Conservation (phyloP, 2,797 vertebrate species). For the Pelodytes ibericus region DNA sequence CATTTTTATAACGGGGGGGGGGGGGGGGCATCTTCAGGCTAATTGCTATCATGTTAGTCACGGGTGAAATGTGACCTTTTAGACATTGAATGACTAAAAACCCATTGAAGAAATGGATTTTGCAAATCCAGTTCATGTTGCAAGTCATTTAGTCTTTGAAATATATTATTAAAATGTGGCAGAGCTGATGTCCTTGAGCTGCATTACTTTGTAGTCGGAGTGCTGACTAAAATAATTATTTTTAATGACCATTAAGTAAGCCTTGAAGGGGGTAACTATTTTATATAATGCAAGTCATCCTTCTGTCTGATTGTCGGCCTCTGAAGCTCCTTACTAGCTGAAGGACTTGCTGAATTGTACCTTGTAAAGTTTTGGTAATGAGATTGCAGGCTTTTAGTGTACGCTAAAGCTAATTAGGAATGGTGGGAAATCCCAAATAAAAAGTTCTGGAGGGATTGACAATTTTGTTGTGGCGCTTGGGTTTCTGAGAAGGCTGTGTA, state of each 20-base stretch:
- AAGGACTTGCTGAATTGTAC: constrained; percentile 13
- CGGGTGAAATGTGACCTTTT: too few species aligned
- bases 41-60: too few species aligned
- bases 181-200: neutral
- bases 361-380: constrained; percentile 43
- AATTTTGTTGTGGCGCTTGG: constrained; percentile 1
- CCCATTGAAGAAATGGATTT: too few species aligned
- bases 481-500: constrained; percentile 22
- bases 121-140: too few species aligned
- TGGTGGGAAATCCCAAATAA: constrained; percentile 41
- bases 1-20: too few species aligned
- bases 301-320: constrained; percentile 15
- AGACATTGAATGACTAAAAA: too few species aligned
- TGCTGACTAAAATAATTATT: constrained; percentile 13
- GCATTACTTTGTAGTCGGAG: neutral
- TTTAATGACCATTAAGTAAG: constrained; percentile 17
- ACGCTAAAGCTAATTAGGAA: constrained; percentile 39
- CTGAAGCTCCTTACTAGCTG: constrained; percentile 9
- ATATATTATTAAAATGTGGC: neutral
- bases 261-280: neutral
- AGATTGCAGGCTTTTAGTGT: constrained; percentile 49
- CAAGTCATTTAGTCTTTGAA: neutral
- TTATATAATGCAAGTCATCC: constrained; percentile 40
- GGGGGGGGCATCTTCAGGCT: too few species aligned
- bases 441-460: constrained; percentile 34